These are phyloP conservation scores for Teleiodes luculella DNA, from an alignment of 2,888 invertebrate species.

Conservation along the genomic window DNA sequence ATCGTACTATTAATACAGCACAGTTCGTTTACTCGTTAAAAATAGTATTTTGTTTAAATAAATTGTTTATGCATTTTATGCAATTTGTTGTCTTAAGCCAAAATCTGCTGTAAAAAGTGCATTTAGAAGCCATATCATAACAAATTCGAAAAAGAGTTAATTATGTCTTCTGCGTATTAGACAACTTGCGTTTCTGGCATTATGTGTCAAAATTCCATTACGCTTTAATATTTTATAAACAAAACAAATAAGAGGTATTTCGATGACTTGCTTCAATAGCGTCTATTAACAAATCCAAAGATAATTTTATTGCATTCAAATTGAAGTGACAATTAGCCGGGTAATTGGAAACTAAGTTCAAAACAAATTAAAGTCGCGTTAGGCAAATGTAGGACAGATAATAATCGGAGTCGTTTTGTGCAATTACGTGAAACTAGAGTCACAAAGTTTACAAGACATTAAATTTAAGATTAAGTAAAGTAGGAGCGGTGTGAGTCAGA, in stretches of 20 bases:
- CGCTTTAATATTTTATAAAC: no score
- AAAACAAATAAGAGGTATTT: no score
- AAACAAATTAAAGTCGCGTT: slow-evolving; percentile 14
- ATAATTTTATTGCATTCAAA: neutral
- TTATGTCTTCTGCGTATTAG: no score
- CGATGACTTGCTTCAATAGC: no score
- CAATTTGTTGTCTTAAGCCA: no score
- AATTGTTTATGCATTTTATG: no score
- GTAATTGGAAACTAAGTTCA: slow-evolving; percentile 1
- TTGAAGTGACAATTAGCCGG: neutral
- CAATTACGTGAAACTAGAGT: slow-evolving; percentile 7
- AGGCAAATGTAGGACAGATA: slow-evolving; percentile 12
- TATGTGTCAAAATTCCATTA: no score
- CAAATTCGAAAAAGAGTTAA: no score
- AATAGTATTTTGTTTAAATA: neutral
- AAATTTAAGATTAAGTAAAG: slow-evolving; percentile 6
- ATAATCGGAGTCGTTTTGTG: slow-evolving; percentile 5
- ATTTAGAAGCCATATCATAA: no score
- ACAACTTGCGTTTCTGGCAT: no score
- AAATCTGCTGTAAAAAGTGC: no score
- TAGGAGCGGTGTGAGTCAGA: slow-evolving; percentile 13
- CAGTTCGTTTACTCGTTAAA: slow-evolving; percentile 3
- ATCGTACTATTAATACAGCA: slow-evolving; percentile 10
- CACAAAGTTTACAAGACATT: slow-evolving; percentile 8
- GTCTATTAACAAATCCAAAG: neutral